Evolutionary conservation across 2,113 vertebrate genomes (phyloP).

Genomic region (Cynoglossus semilaevis): DNA sequence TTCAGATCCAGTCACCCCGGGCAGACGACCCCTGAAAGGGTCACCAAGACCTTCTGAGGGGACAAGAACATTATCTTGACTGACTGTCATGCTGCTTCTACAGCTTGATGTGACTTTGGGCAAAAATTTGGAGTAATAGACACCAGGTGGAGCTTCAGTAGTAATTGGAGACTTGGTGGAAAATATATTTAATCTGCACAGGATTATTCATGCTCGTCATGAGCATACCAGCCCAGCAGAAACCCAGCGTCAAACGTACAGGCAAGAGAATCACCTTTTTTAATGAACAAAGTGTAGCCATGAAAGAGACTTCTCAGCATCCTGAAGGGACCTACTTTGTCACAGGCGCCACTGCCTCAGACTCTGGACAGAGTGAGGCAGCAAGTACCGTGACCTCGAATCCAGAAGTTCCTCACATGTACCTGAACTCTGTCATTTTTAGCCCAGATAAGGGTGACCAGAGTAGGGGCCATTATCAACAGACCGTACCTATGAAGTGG

Average conservation of each 20-base stretch:
- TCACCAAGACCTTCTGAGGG: conserved; percentile 37
- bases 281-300: conserved; percentile 77
- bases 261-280: conserved; percentile 91
- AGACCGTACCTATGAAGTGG: conserved; percentile 85
- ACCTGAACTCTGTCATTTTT: conserved; percentile 87
- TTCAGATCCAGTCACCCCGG: conserved; percentile 46
- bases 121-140: background rate
- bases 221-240: conserved; percentile 93
- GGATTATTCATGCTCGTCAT: conserved; percentile 81
- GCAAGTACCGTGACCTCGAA: conserved; percentile 64
- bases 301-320: conserved; percentile 83
- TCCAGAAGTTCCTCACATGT: conserved; percentile 76
- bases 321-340: conserved; percentile 85
- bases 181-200: conserved; percentile 7
- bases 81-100: conserved; percentile 9
- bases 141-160: background rate
- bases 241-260: conserved; percentile 86
- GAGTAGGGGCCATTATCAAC: conserved; percentile 85
- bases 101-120: conserved; percentile 1
- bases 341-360: conserved; percentile 75
- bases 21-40: conserved; percentile 32
- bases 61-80: conserved; percentile 36
- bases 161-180: conserved; percentile 5
- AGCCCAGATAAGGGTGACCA: conserved; percentile 84
- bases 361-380: conserved; percentile 71